phyloP scores from a whole-genome alignment of 1,140 invertebrate species.

The Hesperophylax magnus region DNA sequence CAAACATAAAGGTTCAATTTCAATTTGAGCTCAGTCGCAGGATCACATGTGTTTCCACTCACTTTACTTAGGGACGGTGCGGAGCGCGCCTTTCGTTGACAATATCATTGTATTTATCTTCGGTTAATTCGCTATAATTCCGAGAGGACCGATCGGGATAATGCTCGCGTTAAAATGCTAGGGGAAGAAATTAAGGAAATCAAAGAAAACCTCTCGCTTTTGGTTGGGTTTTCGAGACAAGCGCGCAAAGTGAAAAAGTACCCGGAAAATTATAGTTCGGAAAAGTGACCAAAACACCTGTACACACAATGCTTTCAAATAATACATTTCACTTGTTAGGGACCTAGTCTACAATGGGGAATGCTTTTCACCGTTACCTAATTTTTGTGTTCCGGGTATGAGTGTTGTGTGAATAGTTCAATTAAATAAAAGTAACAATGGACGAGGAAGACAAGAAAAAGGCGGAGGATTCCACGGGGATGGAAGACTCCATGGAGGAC shows the following conservation, averaged over 20 bases:
- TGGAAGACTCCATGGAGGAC: constrained; percentile 62
- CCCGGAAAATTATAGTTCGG: neutral
- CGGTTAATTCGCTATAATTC: neutral
- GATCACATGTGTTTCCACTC: constrained; percentile 52
- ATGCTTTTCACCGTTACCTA: neutral
- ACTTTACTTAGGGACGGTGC: constrained; percentile 35
- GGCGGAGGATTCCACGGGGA: constrained; percentile 59
- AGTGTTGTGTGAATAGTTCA: constrained; percentile 23
- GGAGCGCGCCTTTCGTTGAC: constrained; percentile 18
- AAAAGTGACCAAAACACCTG: constrained; percentile 12
- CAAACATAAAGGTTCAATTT: constrained; percentile 58
- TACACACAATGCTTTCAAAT: constrained; percentile 16
- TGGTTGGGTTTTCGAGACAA: neutral
- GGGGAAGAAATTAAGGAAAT: constrained; percentile 3
- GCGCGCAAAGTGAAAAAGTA: constrained; percentile 14
- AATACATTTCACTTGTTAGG: neutral
- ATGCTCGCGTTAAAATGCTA: constrained; percentile 40
- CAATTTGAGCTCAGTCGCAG: constrained; percentile 55
- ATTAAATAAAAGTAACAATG: constrained; percentile 43
- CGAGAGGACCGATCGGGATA: neutral
- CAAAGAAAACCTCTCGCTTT: neutral
- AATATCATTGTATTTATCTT: constrained; percentile 1
- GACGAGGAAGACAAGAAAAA: constrained; percentile 63
- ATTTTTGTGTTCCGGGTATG: constrained; percentile 15
- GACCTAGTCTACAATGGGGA: constrained; percentile 27